Percentiles rank a stretch among this genome's conserved stretches.
phyloP scores from a whole-genome alignment of 2,888 invertebrate species.

The Limnephilus lunatus region DNA sequence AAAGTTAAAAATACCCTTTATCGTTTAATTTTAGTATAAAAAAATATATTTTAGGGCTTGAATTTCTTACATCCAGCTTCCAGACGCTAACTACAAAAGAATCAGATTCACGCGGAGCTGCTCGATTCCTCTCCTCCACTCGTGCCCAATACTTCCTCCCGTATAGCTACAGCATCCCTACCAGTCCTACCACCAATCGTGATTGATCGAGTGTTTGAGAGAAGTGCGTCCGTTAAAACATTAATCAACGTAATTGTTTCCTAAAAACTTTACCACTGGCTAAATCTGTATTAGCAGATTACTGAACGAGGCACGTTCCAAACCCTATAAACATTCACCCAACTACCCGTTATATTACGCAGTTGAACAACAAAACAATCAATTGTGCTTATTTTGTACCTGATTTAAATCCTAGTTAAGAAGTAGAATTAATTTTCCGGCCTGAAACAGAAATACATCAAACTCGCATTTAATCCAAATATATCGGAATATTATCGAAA shows the following conservation, averaged over 20 bases:
- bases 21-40: neutral
- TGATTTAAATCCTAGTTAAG: constrained; percentile 18
- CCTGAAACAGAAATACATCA: constrained; percentile 10
- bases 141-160: neutral
- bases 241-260: constrained; percentile 64
- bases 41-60: neutral
- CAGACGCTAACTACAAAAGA: neutral
- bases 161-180: neutral
- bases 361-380: constrained; percentile 8
- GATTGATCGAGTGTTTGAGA: constrained; percentile 60
- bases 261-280: constrained; percentile 58
- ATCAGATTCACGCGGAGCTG: neutral
- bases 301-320: constrained; percentile 59
- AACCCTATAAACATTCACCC: constrained; percentile 50
- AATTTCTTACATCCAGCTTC: neutral
- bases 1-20: too few species aligned
- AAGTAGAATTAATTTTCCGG: neutral
- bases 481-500: constrained; percentile 9
- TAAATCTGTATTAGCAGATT: constrained; percentile 57
- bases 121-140: neutral
- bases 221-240: constrained; percentile 48
- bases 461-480: constrained; percentile 14
- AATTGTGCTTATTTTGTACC: neutral
- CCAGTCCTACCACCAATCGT: constrained; percentile 6
- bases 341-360: neutral